Conservation (phyloP, 2,888 invertebrate species). For the Myathropa florea region DNA sequence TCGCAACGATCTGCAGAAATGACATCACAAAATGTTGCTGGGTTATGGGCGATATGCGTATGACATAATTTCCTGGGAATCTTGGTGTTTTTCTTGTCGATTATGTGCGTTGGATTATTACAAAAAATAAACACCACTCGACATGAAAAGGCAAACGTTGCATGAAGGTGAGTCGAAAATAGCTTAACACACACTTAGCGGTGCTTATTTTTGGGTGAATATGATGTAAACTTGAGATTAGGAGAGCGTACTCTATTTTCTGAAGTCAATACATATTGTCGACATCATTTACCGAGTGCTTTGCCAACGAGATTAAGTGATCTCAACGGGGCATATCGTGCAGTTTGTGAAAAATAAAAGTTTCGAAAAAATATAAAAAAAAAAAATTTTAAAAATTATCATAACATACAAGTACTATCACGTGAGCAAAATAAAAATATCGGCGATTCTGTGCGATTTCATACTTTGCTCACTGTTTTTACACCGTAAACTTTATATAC, state of each 20-base stretch:
- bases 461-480: too few relatives aligned
- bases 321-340: not conserved
- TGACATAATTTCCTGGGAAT: conserved; percentile 47
- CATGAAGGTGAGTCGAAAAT: not conserved
- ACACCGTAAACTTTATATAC: too few relatives aligned
- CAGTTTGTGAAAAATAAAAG: not conserved
- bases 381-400: not conserved
- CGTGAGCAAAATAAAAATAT: too few relatives aligned
- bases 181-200: not conserved
- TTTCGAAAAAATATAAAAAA: not conserved
- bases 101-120: not conserved
- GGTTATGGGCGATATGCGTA: conserved; percentile 18
- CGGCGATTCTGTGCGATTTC: too few relatives aligned
- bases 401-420: too few relatives aligned
- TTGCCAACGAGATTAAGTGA: not conserved
- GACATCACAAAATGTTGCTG: conserved; percentile 30
- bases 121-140: not conserved
- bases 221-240: not conserved
- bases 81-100: conserved; percentile 24
- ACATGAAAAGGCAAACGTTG: not conserved
- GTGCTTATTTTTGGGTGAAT: not conserved
- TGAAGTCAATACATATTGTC: not conserved
- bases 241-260: not conserved
- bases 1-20: conserved; percentile 16
- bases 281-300: not conserved